These are phyloP conservation scores for Melinaea marsaeus DNA, from an alignment of 2,888 invertebrate species.

Conservation along the genomic window DNA sequence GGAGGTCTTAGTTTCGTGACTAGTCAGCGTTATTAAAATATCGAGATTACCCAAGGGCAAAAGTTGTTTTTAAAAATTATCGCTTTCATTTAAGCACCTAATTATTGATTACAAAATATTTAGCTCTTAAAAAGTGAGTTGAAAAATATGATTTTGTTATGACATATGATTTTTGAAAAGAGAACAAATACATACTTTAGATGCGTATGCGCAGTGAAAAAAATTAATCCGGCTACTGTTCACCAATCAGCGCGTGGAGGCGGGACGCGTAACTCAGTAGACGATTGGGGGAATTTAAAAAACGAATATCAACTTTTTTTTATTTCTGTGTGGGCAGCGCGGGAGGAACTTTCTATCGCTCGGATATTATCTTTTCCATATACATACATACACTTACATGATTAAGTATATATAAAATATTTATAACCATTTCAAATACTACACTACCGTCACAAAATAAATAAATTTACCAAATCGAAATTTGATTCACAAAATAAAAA, in stretches of 20 bases:
- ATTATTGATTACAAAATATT: slow-evolving; percentile 15
- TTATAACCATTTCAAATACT: neutral
- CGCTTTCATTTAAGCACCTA: slow-evolving; percentile 20
- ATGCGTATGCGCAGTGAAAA: slow-evolving; percentile 38
- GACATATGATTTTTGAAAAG: too few relatives aligned
- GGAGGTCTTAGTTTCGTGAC: slow-evolving; percentile 30
- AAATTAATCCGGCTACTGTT: slow-evolving; percentile 58
- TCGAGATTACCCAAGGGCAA: slow-evolving; percentile 25
- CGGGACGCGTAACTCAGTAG: slow-evolving; percentile 71
- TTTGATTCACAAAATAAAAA: slow-evolving; percentile 27
- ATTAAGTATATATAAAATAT: neutral
- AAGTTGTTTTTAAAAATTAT: slow-evolving; percentile 22
- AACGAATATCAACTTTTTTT: slow-evolving; percentile 53
- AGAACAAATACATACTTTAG: neutral
- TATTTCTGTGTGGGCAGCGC: slow-evolving; percentile 50
- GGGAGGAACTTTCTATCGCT: slow-evolving; percentile 75
- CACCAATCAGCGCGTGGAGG: slow-evolving; percentile 65
- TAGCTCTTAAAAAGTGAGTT: neutral
- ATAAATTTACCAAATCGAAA: slow-evolving; percentile 14
- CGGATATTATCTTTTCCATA: slow-evolving; percentile 39
- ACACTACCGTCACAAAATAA: neutral
- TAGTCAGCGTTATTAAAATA: slow-evolving; percentile 32
- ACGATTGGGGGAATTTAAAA: slow-evolving; percentile 58
- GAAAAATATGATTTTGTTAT: too few relatives aligned
- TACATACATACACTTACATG: neutral